Conservation (phyloP, 2,888 invertebrate species). For the Stictocephala bisonia region DNA sequence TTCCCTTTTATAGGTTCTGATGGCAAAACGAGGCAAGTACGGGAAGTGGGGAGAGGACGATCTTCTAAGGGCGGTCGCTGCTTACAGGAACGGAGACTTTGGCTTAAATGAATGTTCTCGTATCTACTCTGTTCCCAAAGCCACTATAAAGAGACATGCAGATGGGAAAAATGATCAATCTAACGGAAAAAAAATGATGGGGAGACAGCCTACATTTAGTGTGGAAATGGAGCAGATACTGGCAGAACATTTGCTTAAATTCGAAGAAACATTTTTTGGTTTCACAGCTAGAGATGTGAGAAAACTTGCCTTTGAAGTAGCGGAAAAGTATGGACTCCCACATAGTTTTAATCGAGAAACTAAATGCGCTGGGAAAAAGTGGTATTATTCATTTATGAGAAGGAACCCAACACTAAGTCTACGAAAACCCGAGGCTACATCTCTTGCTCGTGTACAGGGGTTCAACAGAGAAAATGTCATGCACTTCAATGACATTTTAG, state of each 20-base stretch:
- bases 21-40: background rate
- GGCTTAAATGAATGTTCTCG: conserved; percentile 18
- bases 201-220: no score
- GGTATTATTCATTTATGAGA: background rate
- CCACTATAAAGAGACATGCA: conserved; percentile 17
- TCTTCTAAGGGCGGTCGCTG: background rate
- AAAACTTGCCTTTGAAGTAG: background rate
- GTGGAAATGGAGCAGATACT: no score
- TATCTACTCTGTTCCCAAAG: conserved; percentile 25
- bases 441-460: background rate
- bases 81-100: conserved; percentile 22
- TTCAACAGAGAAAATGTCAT: background rate
- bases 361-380: background rate
- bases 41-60: background rate
- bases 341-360: background rate
- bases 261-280: no score
- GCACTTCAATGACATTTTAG: background rate
- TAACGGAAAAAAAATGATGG: conserved; percentile 4
- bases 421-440: no score
- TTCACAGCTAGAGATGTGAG: no score
- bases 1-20: background rate
- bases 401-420: no score
- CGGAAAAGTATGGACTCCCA: background rate
- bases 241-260: no score
- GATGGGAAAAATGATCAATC: background rate